Base-by-base conservation (phyloP, 2,113 vertebrate species). In the Equus przewalskii region DNA sequence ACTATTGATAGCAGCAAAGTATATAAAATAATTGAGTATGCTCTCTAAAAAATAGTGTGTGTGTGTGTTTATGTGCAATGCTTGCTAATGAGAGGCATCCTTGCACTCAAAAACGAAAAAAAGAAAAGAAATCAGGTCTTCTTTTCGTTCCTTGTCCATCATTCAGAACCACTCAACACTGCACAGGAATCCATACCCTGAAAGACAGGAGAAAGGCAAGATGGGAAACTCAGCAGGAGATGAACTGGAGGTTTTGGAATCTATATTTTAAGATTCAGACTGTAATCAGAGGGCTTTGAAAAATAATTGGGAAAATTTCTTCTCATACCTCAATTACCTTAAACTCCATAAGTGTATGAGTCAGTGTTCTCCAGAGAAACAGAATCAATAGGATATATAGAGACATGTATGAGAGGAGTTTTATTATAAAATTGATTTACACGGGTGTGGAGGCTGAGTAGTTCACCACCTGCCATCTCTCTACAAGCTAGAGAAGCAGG, bases 21-120 rank as follows among this genome's bases (percentile, higher is more conserved):
- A 41, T 65, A 7, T 24, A 69, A 73, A 82, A 72, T 91, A 87
- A 41, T 33, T 51, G 10, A 41, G 0, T 19, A 30, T 24, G 5
- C 10, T 51, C 5, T 67, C 60, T 54, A 84, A 85, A 89, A 78
- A 56, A 49, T 16, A 33, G 3, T 28, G 28, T 81, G n/a, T 36
- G 33, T 84, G 3, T 82, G 24, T 72, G n/a, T 72, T 60, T 82
- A 19, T 33, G 22, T 44, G 26, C 30, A 56, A 79, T 60, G 16
- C 22, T 84, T 95, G 19, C 30, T 18, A 76, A 62, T 44, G 44
- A 73, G 33, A 69, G 24, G 41, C 2, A 7, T n/a, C 15, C 19
- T 10, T 5, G 15, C 2, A 46, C 1, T 3, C 21, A n/a, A 60
- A 70, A 6, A 49, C 1, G 10, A 36, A 67, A 10, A 24, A 14